A percentile compares a stretch with the other conserved stretches of the same genome.
These are phyloP conservation scores for Cricetomys ansorgei DNA, from an alignment of 2,113 vertebrate species.

Conservation along the genomic window DNA sequence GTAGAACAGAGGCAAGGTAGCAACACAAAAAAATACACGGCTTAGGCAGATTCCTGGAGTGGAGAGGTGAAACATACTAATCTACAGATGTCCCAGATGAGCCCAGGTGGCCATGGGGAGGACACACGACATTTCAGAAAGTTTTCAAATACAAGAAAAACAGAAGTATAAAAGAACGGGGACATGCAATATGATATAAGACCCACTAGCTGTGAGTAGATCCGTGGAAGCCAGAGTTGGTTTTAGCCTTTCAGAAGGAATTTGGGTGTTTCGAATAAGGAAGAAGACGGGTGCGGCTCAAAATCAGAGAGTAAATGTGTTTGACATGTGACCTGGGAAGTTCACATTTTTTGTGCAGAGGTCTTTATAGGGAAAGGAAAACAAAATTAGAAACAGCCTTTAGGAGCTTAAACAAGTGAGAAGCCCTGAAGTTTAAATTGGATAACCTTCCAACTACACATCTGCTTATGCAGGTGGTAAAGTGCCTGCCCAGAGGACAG, in stretches of 20 bases:
- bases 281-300: background rate
- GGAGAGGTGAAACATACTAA: background rate
- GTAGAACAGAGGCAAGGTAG: background rate
- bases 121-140: background rate
- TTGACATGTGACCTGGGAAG: background rate
- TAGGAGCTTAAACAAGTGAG: background rate
- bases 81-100: background rate
- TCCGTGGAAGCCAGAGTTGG: background rate
- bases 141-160: background rate
- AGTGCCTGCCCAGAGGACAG: background rate
- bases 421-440: background rate
- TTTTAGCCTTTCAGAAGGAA: background rate
- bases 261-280: background rate
- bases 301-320: background rate
- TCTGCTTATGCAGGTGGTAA: background rate
- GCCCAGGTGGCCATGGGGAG: background rate
- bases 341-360: background rate
- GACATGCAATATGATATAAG: background rate
- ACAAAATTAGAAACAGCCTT: background rate
- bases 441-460: background rate
- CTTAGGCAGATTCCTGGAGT: background rate
- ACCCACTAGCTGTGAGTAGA: background rate
- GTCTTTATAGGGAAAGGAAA: slow-evolving; percentile 33
- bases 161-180: background rate
- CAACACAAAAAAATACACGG: background rate